Conservation (phyloP, 1,140 invertebrate species). For the Leptinotarsa lineolata region DNA sequence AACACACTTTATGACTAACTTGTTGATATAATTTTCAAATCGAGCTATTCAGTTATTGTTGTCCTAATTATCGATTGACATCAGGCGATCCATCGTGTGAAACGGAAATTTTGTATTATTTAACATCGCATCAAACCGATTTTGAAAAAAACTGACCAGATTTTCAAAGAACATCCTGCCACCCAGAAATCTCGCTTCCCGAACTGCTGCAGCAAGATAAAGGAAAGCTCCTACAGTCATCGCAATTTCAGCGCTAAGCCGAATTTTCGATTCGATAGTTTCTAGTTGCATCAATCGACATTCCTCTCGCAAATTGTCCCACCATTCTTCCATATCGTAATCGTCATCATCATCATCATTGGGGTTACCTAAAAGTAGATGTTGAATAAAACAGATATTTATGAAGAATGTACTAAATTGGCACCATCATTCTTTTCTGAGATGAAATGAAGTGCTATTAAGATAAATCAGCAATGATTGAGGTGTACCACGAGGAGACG, state of each 20-base stretch:
- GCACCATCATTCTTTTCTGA: too few relatives aligned
- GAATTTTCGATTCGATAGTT: slow-evolving; percentile 63
- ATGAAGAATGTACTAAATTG: too few relatives aligned
- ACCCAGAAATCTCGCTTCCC: slow-evolving; percentile 83
- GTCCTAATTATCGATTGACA: too few relatives aligned
- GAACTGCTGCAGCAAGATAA: slow-evolving; percentile 78
- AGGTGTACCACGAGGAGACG: too few relatives aligned
- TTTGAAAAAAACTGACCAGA: slow-evolving; percentile 63
- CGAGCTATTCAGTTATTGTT: too few relatives aligned
- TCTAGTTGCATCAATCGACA: slow-evolving; percentile 70
- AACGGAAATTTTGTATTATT: too few relatives aligned
- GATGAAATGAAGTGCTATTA: too few relatives aligned
- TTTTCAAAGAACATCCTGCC: slow-evolving; percentile 90
- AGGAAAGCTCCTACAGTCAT: slow-evolving; percentile 77
- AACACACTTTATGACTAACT: too few relatives aligned
- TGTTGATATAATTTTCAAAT: too few relatives aligned
- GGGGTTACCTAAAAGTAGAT: slow-evolving; percentile 7
- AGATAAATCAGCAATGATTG: too few relatives aligned
- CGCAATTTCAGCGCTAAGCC: slow-evolving; percentile 70
- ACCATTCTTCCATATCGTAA: slow-evolving; percentile 66
- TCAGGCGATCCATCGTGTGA: too few relatives aligned
- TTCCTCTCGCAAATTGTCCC: slow-evolving; percentile 70
- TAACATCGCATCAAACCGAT: too few relatives aligned
- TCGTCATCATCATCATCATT: slow-evolving; percentile 47
- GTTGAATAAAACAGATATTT: not conserved